Conservation (phyloP, 2,797 vertebrate species). For the Graptemys geographica region DNA sequence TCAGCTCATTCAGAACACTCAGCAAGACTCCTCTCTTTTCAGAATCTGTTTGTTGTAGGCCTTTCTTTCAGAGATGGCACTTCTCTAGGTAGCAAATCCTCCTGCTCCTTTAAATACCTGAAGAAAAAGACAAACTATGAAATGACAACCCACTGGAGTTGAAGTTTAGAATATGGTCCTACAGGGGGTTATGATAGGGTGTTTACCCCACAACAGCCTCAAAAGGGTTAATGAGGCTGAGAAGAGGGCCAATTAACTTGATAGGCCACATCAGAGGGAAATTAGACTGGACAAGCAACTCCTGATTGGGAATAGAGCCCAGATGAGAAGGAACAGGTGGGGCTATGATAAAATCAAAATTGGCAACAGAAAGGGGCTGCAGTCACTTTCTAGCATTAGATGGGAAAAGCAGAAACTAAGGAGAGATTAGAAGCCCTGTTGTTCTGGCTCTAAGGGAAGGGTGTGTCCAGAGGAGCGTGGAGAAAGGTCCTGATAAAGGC, state of each 20-base stretch:
- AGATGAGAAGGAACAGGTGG: too few species aligned
- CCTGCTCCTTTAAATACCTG: neutral
- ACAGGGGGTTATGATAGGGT: neutral
- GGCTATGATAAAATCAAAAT: too few species aligned
- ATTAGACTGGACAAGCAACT: neutral
- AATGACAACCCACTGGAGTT: neutral
- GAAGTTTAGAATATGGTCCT: constrained; percentile 33
- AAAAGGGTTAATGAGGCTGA: neutral
- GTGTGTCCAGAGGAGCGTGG: too few species aligned
- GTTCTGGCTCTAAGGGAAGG: too few species aligned
- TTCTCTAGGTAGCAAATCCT: neutral
- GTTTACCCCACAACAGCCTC: neutral
- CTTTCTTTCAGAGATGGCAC: neutral
- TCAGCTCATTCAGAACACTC: neutral
- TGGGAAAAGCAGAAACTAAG: too few species aligned
- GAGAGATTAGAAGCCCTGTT: too few species aligned
- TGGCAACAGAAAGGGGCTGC: too few species aligned
- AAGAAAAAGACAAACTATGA: neutral
- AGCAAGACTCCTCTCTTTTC: constrained; percentile 3
- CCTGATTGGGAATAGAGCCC: neutral
- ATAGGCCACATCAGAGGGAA: neutral
- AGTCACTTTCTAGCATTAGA: too few species aligned
- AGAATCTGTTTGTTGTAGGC: neutral
- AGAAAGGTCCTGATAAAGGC: too few species aligned
- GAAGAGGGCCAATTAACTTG: neutral